Evolutionary conservation across 2,797 vertebrate species (phyloP).

Genomic region (Periophthalmus magnuspinnatus): DNA sequence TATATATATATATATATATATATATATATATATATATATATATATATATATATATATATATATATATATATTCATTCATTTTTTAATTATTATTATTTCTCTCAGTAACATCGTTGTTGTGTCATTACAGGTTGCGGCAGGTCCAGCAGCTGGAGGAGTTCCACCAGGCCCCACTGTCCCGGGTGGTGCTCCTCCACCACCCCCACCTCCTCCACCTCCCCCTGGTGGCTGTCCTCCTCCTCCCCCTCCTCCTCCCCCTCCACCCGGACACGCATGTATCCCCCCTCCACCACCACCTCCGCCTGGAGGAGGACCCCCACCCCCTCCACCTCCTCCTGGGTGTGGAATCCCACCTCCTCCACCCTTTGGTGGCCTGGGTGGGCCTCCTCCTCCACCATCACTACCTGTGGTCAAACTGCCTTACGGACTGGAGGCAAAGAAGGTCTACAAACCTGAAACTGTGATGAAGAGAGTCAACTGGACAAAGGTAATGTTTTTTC

Average conservation of each 20-base stretch:
- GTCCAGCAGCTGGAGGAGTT: conserved; percentile 44
- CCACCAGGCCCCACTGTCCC: conserved; percentile 57
- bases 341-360: conserved; percentile 77
- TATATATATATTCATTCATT: too few relatives aligned
- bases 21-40: too few relatives aligned
- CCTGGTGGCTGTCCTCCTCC: conserved; percentile 63
- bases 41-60: too few relatives aligned
- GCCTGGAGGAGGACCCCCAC: conserved; percentile 74
- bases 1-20: too few relatives aligned
- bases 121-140: conserved; percentile 65
- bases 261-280: conserved; percentile 50
- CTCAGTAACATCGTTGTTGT: neutral
- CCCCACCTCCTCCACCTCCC: conserved; percentile 74
- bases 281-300: conserved; percentile 74
- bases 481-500: conserved; percentile 84
- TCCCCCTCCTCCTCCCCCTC: conserved; percentile 67
- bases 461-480: conserved; percentile 97
- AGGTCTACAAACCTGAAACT: conserved; percentile 85
- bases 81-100: too few relatives aligned
- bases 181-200: conserved; percentile 49
- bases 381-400: conserved; percentile 61
- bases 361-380: conserved; percentile 64
- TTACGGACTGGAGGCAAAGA: conserved; percentile 92
- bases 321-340: conserved; percentile 81
- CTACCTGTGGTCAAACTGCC: conserved; percentile 80